These are phyloP conservation scores for Littorina saxatilis DNA, from an alignment of 1,140 invertebrate genomes.

Conservation along the genomic window DNA sequence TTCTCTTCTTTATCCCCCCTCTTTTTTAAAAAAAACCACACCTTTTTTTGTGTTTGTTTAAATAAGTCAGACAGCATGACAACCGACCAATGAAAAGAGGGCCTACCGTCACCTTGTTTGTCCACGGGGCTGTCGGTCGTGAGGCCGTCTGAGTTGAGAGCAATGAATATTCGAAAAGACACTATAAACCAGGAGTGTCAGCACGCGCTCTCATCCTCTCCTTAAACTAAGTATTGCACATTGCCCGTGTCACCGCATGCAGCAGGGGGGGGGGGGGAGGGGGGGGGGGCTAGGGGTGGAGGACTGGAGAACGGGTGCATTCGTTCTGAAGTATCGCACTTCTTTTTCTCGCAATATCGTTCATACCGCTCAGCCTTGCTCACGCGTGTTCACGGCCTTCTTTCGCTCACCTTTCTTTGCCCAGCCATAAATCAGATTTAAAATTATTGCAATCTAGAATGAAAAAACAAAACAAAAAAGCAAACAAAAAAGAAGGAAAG, in stretches of 20 bases:
- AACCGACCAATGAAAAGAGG: conserved; percentile 37
- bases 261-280: neutral
- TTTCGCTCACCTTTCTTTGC: too few species aligned
- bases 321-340: neutral
- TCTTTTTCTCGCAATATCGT: neutral
- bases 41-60: too few species aligned
- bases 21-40: too few species aligned
- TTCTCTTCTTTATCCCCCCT: too few species aligned
- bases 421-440: too few species aligned
- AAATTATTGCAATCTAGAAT: too few species aligned
- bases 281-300: neutral
- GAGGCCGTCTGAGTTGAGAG: conserved; percentile 84
- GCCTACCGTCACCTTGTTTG: conserved; percentile 31
- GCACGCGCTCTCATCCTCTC: conserved; percentile 31
- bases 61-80: conserved; percentile 11
- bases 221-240: conserved; percentile 47
- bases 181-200: conserved; percentile 77
- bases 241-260: conserved; percentile 37
- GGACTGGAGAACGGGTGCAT: neutral
- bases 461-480: neutral
- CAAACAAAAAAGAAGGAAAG: neutral
- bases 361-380: conserved; percentile 36
- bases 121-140: conserved; percentile 38
- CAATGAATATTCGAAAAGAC: conserved; percentile 88
- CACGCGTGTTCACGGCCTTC: conserved; percentile 27